Evolutionary conservation across 2,113 vertebrate genomes (phyloP).

Genomic region (Paratilapia polleni): DNA sequence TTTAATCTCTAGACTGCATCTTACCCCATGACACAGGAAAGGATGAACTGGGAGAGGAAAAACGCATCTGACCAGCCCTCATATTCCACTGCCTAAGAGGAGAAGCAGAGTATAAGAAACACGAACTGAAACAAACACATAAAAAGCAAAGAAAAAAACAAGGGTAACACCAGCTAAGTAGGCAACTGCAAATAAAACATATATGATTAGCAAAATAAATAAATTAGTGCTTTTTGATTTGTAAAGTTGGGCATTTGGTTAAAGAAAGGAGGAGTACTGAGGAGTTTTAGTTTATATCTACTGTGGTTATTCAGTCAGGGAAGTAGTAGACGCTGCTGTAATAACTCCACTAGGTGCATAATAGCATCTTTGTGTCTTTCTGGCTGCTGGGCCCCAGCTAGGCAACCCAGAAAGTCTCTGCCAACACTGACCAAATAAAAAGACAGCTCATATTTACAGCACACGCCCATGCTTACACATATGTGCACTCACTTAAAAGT

Average conservation of each 20-base stretch:
- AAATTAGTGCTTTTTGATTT: background rate
- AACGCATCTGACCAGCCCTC: constrained; percentile 78
- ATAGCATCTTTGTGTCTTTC: constrained; percentile 78
- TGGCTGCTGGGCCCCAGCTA: constrained; percentile 67
- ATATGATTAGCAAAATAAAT: background rate
- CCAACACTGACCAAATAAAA: constrained; percentile 64
- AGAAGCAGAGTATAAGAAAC: constrained; percentile 1
- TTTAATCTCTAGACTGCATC: background rate
- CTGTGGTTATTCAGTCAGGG: constrained; percentile 22
- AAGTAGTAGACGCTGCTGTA: constrained; percentile 44
- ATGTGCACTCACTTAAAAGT: constrained; percentile 8
- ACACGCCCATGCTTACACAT: constrained; percentile 31
- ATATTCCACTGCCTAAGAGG: constrained; percentile 75
- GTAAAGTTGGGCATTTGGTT: background rate
- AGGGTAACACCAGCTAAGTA: too few relatives aligned
- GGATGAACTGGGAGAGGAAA: constrained; percentile 77
- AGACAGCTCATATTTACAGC: constrained; percentile 46
- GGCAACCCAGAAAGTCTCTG: constrained; percentile 65
- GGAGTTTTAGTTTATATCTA: background rate
- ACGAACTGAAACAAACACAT: background rate
- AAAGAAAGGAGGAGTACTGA: background rate
- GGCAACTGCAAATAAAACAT: background rate
- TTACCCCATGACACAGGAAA: constrained; percentile 84
- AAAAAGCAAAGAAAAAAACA: background rate
- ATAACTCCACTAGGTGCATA: constrained; percentile 72